phyloP scores from a whole-genome alignment of 2,888 invertebrate species.

The Campoplex capitator region DNA sequence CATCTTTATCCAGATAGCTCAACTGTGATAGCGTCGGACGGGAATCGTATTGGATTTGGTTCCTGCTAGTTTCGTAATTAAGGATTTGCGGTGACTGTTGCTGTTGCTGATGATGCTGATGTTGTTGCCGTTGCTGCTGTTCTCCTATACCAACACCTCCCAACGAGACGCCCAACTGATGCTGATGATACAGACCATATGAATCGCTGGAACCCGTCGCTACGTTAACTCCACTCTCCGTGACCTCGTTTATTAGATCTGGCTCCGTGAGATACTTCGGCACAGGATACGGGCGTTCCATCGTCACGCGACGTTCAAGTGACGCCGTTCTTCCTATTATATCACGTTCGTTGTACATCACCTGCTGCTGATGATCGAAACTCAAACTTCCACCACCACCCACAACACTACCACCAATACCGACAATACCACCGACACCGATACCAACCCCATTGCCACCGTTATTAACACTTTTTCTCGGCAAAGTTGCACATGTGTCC shows the following conservation, averaged over 20 bases:
- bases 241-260: constrained; percentile 84
- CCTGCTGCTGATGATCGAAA: constrained; percentile 85
- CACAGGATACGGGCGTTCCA: constrained; percentile 75
- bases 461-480: constrained; percentile 74
- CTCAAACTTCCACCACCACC: constrained; percentile 73
- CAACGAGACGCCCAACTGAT: constrained; percentile 67
- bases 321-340: constrained; percentile 74
- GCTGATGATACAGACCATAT: constrained; percentile 76
- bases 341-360: constrained; percentile 77
- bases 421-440: constrained; percentile 43
- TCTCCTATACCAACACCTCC: constrained; percentile 45
- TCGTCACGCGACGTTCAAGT: constrained; percentile 73
- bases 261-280: constrained; percentile 85
- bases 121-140: constrained; percentile 54
- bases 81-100: constrained; percentile 73
- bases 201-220: constrained; percentile 56
- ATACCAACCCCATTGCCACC: constrained; percentile 59
- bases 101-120: constrained; percentile 67
- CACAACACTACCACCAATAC: constrained; percentile 68
- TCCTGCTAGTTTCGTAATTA: constrained; percentile 79
- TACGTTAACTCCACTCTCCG: constrained; percentile 75
- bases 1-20: constrained; percentile 90
- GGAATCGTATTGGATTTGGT: constrained; percentile 77
- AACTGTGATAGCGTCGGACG: constrained; percentile 78
- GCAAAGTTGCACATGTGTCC: constrained; percentile 82